Evolutionary conservation across 2,797 vertebrate genomes (phyloP).

Genomic region (Alcedo atthis): DNA sequence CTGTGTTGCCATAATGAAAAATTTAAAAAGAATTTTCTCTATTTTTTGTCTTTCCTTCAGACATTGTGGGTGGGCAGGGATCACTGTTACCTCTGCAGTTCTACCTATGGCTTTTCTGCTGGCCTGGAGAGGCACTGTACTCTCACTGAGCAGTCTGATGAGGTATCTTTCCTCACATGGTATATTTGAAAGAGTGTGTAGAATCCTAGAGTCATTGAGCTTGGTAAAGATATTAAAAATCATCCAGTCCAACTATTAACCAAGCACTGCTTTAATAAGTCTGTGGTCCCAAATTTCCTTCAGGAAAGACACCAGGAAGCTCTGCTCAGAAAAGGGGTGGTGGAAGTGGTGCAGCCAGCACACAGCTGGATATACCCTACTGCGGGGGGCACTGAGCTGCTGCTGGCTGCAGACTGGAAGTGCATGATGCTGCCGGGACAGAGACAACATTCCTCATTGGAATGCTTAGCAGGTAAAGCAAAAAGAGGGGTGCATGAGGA

Average conservation of each 20-base stretch:
- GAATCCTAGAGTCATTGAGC: background rate
- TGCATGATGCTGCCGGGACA: accelerated
- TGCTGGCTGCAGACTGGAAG: background rate
- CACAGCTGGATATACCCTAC: background rate
- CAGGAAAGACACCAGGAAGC: background rate
- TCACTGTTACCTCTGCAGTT: background rate
- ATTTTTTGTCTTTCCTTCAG: background rate
- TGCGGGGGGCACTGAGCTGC: background rate
- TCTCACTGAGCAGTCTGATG: background rate
- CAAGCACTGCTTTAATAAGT: background rate
- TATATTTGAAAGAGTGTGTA: background rate
- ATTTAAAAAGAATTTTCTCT: background rate
- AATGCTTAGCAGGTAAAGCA: background rate
- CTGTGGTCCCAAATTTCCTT: background rate
- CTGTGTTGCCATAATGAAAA: background rate
- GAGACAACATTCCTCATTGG: background rate
- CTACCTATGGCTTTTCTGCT: background rate
- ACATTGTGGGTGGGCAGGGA: accelerated
- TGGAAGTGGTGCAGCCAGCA: background rate
- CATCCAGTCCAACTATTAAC: background rate
- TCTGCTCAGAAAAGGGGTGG: background rate
- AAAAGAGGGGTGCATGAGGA: background rate
- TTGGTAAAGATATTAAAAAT: background rate
- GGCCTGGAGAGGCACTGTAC: accelerated
- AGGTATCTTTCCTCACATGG: background rate